Evolutionary conservation across 2,113 vertebrate species (phyloP), one percentile per base, ranked within the genome.

Genomic region (Macquaria ambigua): DNA sequence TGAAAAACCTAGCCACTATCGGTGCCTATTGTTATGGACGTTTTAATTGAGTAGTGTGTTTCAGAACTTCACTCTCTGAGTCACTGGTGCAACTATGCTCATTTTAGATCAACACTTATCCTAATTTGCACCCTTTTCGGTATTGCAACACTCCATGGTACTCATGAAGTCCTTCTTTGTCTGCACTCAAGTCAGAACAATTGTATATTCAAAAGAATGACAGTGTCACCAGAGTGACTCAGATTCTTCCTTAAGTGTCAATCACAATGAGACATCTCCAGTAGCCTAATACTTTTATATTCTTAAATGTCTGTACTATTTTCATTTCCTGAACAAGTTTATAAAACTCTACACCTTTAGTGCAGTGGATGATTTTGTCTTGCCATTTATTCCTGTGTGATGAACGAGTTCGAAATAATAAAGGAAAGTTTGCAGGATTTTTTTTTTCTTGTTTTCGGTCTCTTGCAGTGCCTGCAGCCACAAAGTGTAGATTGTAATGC

Each of bases 151-250:
- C 39, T 43, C 2, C 3, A 43, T 66, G 52, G 20, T 2, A 56
- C 0, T 64, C 1, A 39, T 50, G 12, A 74, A 72, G 48, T 53
- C 11, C 0, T 25, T 50, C 11, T 37, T 48, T 84, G 21, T 82
- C 21, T 81, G 20, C 25, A 28, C 2, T 12, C 34, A 74, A 23
- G 11, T n/a, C 14, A 78, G 77, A 86, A 90, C 88, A 90, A 80
- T 87, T 39, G 58, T 48, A 74, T 34, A 82, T 55, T 84, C 6
- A 75, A 34, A 77, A 58, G 14, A 46, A 58, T 3, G 28, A 58
- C 20, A 50, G 15, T 48, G 1, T 31, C 16, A 66, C 14, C 1
- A 12, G 9, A 53, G 5, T 52, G 3, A 68, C 10, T 53, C 39
- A 31, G 5, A 7, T 5, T 79, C n/a, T 84, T 77, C 12, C 59